Conservation (phyloP, 2,888 invertebrate species). For the Xestoiulus laeticollis region DNA sequence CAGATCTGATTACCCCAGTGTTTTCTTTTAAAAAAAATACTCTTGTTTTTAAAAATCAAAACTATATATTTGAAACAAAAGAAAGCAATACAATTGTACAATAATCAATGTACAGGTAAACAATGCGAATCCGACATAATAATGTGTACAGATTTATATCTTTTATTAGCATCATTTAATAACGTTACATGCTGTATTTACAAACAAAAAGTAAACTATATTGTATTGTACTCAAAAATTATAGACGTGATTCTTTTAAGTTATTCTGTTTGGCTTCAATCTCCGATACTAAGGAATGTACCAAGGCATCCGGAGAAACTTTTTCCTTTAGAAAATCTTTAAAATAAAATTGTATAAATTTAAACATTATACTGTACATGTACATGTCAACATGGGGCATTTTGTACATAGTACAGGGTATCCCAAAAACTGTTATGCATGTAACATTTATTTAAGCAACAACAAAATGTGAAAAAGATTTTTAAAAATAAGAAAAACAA, state of each 20-base stretch:
- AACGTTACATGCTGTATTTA: neutral
- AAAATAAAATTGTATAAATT: neutral
- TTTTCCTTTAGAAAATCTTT: constrained; percentile 78
- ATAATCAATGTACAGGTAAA: neutral
- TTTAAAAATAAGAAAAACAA: too few relatives aligned
- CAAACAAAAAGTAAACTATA: neutral
- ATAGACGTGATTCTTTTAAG: neutral
- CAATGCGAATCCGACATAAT: neutral
- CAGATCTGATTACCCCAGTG: neutral
- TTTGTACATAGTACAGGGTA: neutral
- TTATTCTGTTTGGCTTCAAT: constrained; percentile 58
- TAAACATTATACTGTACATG: constrained; percentile 6
- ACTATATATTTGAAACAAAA: neutral
- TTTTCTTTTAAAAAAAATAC: neutral
- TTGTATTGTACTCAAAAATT: neutral
- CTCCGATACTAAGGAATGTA: constrained; percentile 75
- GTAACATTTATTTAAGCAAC: neutral
- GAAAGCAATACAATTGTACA: neutral
- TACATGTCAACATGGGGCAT: neutral
- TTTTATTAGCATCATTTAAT: neutral
- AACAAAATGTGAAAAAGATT: neutral
- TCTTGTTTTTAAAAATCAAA: neutral
- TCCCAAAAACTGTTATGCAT: neutral
- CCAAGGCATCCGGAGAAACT: constrained; percentile 79
- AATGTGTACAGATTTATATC: constrained; percentile 1